Percentiles rank a stretch among this genome's conserved stretches.
These are phyloP conservation scores for Bucorvus abyssinicus DNA, from an alignment of 2,797 vertebrate genomes.

Conservation along the genomic window DNA sequence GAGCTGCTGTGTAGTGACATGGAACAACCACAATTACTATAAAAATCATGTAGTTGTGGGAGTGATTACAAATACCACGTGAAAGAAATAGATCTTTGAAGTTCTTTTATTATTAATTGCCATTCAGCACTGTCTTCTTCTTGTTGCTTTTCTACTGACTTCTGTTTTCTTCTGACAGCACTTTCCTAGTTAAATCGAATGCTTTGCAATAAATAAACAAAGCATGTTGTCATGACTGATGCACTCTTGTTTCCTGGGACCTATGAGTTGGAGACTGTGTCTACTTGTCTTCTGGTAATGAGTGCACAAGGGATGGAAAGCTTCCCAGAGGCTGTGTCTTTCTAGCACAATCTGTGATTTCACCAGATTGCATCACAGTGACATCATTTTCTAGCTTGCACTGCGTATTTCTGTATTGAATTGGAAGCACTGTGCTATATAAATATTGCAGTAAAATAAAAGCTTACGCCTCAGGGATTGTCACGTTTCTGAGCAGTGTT, in stretches of 20 bases:
- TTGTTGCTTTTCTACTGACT: background rate
- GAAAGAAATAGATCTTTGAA: background rate
- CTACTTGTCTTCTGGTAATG: constrained; percentile 8
- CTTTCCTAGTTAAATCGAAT: constrained; percentile 26
- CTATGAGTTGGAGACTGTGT: background rate
- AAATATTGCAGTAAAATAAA: background rate
- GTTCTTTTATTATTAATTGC: background rate
- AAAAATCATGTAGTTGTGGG: background rate
- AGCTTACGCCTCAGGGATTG: background rate
- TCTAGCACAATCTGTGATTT: background rate
- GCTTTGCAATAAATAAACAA: constrained; percentile 12
- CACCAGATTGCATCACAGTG: background rate
- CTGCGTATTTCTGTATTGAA: background rate
- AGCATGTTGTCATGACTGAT: background rate
- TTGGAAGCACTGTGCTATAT: background rate
- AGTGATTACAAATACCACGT: background rate
- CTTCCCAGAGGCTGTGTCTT: background rate
- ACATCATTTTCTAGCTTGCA: background rate
- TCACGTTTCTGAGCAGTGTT: background rate
- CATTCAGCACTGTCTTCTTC: background rate
- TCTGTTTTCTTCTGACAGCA: background rate
- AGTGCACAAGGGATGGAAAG: background rate
- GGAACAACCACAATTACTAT: background rate
- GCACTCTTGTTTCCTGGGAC: background rate
- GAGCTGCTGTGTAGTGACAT: background rate